Percentiles rank a stretch among this genome's conserved stretches.
These are phyloP conservation scores for Camponotus fellah DNA, from an alignment of 2,888 invertebrate genomes.

Conservation along the genomic window DNA sequence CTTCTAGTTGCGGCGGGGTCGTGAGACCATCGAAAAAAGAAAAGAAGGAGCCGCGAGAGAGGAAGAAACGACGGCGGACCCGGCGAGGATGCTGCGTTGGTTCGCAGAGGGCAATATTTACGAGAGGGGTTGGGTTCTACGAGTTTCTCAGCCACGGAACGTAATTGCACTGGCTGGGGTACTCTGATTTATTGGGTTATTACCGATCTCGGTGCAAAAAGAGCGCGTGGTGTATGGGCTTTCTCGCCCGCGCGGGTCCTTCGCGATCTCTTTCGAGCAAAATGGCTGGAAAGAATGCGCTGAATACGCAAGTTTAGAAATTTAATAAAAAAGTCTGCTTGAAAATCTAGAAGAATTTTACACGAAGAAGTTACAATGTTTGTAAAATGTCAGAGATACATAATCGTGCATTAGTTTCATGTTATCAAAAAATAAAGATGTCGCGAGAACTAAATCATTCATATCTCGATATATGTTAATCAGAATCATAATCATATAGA, in stretches of 20 bases:
- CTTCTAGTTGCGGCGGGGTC: slow-evolving; percentile 69
- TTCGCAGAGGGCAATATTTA: slow-evolving; percentile 81
- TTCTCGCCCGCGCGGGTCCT: slow-evolving; percentile 55
- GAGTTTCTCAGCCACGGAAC: slow-evolving; percentile 76
- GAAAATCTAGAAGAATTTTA: background rate
- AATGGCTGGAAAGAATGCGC: slow-evolving; percentile 46
- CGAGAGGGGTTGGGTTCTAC: slow-evolving; percentile 83
- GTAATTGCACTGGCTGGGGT: slow-evolving; percentile 84
- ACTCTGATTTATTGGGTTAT: slow-evolving; percentile 85
- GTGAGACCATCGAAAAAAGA: slow-evolving; percentile 75
- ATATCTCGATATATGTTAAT: background rate
- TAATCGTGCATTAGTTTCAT: background rate
- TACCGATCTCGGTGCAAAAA: slow-evolving; percentile 81
- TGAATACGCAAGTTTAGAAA: background rate
- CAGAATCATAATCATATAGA: slow-evolving; percentile 6
- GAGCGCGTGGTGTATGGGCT: slow-evolving; percentile 78
- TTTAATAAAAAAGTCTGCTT: background rate
- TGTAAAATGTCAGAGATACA: background rate
- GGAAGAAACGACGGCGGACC: slow-evolving; percentile 47
- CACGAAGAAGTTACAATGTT: background rate
- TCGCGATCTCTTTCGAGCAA: slow-evolving; percentile 38
- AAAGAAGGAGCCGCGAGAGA: slow-evolving; percentile 61
- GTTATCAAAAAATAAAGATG: background rate
- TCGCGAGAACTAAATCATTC: background rate
- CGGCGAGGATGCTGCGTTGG: slow-evolving; percentile 68